phyloP scores from a whole-genome alignment of 2,113 vertebrate species.

The Clarias gariepinus region DNA sequence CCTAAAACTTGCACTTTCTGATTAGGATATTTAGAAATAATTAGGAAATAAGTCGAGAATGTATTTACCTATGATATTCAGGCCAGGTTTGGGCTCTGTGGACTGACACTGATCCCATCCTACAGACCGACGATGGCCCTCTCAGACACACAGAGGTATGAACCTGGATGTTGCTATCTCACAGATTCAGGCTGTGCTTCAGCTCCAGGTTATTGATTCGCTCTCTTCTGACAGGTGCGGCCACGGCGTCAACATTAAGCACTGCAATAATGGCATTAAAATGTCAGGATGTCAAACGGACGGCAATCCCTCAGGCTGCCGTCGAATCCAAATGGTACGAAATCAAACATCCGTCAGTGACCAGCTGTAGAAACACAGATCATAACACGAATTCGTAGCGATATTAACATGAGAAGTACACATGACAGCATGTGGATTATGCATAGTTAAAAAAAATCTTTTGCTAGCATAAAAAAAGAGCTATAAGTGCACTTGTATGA shows the following conservation, averaged over 20 bases:
- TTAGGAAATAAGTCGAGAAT: neutral
- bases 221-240: slow-evolving; percentile 85
- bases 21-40: neutral
- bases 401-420: neutral
- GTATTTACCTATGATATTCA: neutral
- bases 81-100: neutral
- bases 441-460: too few relatives aligned
- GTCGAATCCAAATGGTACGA: slow-evolving; percentile 80
- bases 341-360: slow-evolving; percentile 19
- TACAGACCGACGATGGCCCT: neutral
- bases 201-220: slow-evolving; percentile 84
- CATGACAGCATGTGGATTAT: too few relatives aligned
- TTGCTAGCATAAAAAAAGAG: neutral
- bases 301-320: slow-evolving; percentile 82
- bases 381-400: slow-evolving; percentile 80
- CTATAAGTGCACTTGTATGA: neutral
- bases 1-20: neutral
- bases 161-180: slow-evolving; percentile 44
- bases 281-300: slow-evolving; percentile 91
- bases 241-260: slow-evolving; percentile 80
- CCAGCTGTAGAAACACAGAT: slow-evolving; percentile 59
- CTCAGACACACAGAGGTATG: neutral
- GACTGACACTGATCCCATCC: neutral
- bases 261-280: slow-evolving; percentile 89
- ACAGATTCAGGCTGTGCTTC: slow-evolving; percentile 67